phyloP scores from a whole-genome alignment of 2,888 invertebrate species.

The Graphium colonna region DNA sequence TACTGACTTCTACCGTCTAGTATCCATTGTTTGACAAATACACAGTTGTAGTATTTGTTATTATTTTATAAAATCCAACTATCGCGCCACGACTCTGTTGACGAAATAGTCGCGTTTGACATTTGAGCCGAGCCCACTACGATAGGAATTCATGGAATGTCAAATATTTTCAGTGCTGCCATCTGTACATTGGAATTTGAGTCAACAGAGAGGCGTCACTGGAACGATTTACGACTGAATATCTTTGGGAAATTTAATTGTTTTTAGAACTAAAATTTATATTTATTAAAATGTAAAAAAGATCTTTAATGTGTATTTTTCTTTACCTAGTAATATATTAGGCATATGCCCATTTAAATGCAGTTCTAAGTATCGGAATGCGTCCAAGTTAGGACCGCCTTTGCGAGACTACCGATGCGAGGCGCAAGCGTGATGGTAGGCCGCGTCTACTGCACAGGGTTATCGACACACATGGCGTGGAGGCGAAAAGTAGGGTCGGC shows the following conservation, averaged over 20 bases:
- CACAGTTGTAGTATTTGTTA: slow-evolving; percentile 69
- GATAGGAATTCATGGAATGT: slow-evolving; percentile 83
- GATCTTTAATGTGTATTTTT: background rate
- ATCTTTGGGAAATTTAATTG: background rate
- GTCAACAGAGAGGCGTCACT: slow-evolving; percentile 59
- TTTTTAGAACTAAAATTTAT: background rate
- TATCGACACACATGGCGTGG: slow-evolving; percentile 70
- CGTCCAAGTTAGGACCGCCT: slow-evolving; percentile 60
- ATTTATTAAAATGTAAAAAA: slow-evolving; percentile 1
- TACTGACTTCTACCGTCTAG: slow-evolving; percentile 59
- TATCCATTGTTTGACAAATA: slow-evolving; percentile 66
- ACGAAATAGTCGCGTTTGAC: slow-evolving; percentile 83
- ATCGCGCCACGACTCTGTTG: slow-evolving; percentile 78
- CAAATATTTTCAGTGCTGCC: slow-evolving; percentile 84
- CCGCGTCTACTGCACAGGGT: slow-evolving; percentile 66
- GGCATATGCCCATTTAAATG: slow-evolving; percentile 46
- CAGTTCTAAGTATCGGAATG: slow-evolving; percentile 65
- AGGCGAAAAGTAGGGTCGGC: slow-evolving; percentile 59
- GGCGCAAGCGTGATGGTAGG: slow-evolving; percentile 70
- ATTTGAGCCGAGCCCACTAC: slow-evolving; percentile 86
- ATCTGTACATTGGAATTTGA: slow-evolving; percentile 77
- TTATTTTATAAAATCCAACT: slow-evolving; percentile 77
- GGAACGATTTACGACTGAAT: slow-evolving; percentile 37
- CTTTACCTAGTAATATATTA: slow-evolving; percentile 6
- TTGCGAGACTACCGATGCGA: slow-evolving; percentile 52